Evolutionary conservation across 2,797 vertebrate species (phyloP), one percentile per base, ranked within the genome.

Genomic region (Rhincodon typus): DNA sequence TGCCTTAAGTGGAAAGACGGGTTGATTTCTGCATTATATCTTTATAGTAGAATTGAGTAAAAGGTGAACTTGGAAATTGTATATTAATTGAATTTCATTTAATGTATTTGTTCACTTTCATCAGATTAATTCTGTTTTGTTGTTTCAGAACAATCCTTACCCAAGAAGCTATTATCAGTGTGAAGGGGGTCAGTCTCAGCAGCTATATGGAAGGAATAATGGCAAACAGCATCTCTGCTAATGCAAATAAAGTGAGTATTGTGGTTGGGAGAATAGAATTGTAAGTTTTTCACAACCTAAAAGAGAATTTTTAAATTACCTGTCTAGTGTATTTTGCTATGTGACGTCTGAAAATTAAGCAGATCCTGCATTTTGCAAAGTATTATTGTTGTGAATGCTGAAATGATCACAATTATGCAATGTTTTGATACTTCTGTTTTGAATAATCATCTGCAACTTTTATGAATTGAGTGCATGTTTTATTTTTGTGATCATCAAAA

Each of bases 111-210:
- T n/a, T n/a, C n/a, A n/a, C n/a, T n/a, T n/a, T n/a, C n/a, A n/a
- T n/a, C n/a, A n/a, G n/a, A 12, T 74, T 46, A 50, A 15, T 74
- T 15, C 42, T 69, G 95, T 95, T 66, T 62, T 95, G 79, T 84
- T 46, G 42, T 84, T 96, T 90, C 96, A 99, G 99, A 97, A 99
- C 99, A 13, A 74, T 99, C 96, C 96, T 99, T 96, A 99, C 99
- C 6, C 99, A 99, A 96, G 99, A 99, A 97, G 99, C 99, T n/a
- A 98, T 99, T 96, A 99, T 99, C 96, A 98, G 98, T 57, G 99
- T 99, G 94, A 99, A 99, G 97, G 99, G 99, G 0, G 98, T 99
- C 96, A 99, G 99, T 97, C 98, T 99, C 42, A 98, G 99, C 97
- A 99, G 99, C 96, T 99, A 99, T 96, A 97, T 99, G 72, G 99